Base-by-base conservation (phyloP, 1,140 invertebrate species). In the Drosophila yakuba region DNA sequence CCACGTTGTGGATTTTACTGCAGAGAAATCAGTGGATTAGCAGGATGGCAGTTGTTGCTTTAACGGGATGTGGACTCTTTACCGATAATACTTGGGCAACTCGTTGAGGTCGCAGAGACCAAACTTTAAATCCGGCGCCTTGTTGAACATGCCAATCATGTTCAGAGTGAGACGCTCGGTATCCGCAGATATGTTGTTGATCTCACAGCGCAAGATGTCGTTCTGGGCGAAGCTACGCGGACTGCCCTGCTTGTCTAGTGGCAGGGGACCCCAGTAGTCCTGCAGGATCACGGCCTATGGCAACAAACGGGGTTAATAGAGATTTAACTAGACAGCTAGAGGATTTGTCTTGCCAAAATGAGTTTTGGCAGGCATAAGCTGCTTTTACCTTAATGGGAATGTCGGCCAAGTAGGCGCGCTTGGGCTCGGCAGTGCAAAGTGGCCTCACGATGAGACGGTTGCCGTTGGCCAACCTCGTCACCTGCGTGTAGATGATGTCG, bases 11-110 rank as follows among this genome's bases (percentile, higher is more conserved):
- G 3, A 88, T 74, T 61, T 67, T 45, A 17, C 82, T 78, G 20
- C 3, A 10, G n/a, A 1, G 54, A 10, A 44, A 25, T 0, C 17
- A 11, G 32, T 38, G 0, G 10, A 45, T 58, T 28, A 32, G 1
- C 5, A 25, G 8, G n/a, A 14, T 55, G 12, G 6, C 12, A 3
- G 44, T 32, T 28, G 8, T 8, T 8, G 4, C 4, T 4, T 10
- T 39, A 2, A 36, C 11, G 0, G 4, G 25, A 25, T 25, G 25
- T 4, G 6, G 0, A 11, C 3, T 32, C 3, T 95, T 95, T 96
- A 98, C 97, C 96, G 97, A 94, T 97, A 98, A 80, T 96, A 94
- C 58, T 96, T 94, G 17, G 97, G 97, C 80, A 98, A 95, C 92
- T 98, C 97, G 64, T 97, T 96, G 36, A 95, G 94, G 94, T 95